phyloP scores from a whole-genome alignment of 2,888 invertebrate species.

The Lithophane ornitopus region DNA sequence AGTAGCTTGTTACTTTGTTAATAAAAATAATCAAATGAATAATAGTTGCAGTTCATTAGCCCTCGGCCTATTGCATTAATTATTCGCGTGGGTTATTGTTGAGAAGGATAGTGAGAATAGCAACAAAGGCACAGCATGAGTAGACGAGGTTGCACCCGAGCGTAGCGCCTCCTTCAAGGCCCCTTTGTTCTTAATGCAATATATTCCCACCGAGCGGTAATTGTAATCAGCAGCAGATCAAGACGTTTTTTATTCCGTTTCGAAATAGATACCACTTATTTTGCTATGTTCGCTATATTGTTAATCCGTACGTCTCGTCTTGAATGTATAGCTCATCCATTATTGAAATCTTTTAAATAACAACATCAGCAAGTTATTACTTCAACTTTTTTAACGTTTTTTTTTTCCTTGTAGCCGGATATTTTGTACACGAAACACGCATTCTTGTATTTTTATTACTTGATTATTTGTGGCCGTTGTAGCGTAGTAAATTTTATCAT shows the following conservation, averaged over 20 bases:
- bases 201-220: conserved; percentile 85
- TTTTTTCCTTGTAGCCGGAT: conserved; percentile 26
- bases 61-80: conserved; percentile 65
- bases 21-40: conserved; percentile 57
- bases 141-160: conserved; percentile 74
- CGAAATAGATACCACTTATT: conserved; percentile 71
- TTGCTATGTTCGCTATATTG: conserved; percentile 49
- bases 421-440: conserved; percentile 53
- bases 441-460: conserved; percentile 48
- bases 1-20: conserved; percentile 23
- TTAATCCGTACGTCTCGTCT: conserved; percentile 23
- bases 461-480: conserved; percentile 47
- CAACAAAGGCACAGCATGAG: conserved; percentile 69
- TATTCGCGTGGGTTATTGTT: conserved; percentile 66
- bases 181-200: conserved; percentile 85
- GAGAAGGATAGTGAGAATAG: conserved; percentile 68
- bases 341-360: conserved; percentile 44
- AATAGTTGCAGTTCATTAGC: conserved; percentile 63
- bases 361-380: conserved; percentile 27
- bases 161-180: conserved; percentile 82
- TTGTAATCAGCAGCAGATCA: conserved; percentile 82
- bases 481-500: conserved; percentile 38
- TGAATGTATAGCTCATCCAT: conserved; percentile 28
- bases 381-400: conserved; percentile 32
- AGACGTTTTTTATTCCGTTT: conserved; percentile 80